Percentiles rank a stretch among this genome's conserved stretches.
These are phyloP conservation scores for Oxygymnocypris stewartii DNA, from an alignment of 2,113 vertebrate species.

Conservation along the genomic window DNA sequence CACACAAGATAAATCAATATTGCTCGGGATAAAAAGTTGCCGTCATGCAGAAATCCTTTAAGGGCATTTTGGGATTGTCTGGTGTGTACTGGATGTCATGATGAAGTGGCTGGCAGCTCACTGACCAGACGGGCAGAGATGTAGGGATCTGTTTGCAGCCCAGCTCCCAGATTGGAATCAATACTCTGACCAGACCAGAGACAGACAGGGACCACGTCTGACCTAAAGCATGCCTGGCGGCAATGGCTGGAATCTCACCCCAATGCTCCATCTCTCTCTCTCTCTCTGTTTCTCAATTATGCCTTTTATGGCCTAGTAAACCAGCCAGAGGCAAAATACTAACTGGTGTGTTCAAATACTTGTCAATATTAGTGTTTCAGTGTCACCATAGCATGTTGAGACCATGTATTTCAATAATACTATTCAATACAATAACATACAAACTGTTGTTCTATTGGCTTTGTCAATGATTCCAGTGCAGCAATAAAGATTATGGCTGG, in stretches of 20 bases:
- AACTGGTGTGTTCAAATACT: conserved; percentile 27
- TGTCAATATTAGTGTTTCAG: conserved; percentile 69
- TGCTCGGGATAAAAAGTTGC: conserved; percentile 3
- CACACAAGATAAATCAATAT: conserved; percentile 28
- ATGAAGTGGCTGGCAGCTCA: conserved; percentile 20
- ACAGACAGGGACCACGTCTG: conserved; percentile 58
- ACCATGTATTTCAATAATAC: conserved; percentile 31
- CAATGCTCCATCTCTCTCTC: neutral
- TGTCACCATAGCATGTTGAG: conserved; percentile 62
- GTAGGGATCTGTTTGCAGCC: conserved; percentile 9
- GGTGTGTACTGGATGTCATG: conserved; percentile 35
- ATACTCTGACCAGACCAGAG: conserved; percentile 66
- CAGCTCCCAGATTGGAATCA: conserved; percentile 58
- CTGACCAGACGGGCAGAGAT: conserved; percentile 61
- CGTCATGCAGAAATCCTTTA: conserved; percentile 22
- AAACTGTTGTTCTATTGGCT: conserved; percentile 17
- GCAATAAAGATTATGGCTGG: neutral
- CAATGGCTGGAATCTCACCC: conserved; percentile 44
- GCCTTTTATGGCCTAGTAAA: conserved; percentile 28
- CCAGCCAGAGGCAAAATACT: conserved; percentile 43
- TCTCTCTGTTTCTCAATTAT: neutral
- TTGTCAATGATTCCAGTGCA: neutral
- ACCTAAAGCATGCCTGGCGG: conserved; percentile 55
- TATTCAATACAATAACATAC: conserved; percentile 4
- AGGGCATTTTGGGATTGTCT: conserved; percentile 49